Percentiles rank a stretch among this genome's conserved stretches.
These are phyloP conservation scores for Prenolepis imparis DNA, from an alignment of 2,888 invertebrate genomes.

Conservation along the genomic window DNA sequence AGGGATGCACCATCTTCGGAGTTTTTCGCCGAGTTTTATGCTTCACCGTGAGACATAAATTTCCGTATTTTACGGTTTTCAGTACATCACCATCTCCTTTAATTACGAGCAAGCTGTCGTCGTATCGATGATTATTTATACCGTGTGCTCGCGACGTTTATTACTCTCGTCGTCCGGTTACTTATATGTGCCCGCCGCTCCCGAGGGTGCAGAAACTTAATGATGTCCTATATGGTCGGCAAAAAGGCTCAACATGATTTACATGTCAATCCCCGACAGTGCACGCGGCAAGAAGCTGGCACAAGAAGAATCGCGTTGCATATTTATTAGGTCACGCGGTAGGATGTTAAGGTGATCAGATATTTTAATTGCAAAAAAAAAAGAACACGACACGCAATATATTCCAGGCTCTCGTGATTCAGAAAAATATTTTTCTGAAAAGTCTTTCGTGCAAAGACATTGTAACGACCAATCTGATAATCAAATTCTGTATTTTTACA, in stretches of 20 bases:
- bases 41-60: slow-evolving; percentile 57
- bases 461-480: neutral
- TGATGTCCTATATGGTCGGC: slow-evolving; percentile 60
- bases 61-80: slow-evolving; percentile 68
- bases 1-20: slow-evolving; percentile 19
- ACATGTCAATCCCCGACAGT: slow-evolving; percentile 72
- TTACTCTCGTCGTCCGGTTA: slow-evolving; percentile 45
- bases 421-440: neutral
- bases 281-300: slow-evolving; percentile 57
- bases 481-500: neutral
- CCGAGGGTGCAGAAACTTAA: slow-evolving; percentile 62
- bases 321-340: slow-evolving; percentile 68
- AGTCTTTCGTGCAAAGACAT: neutral
- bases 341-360: slow-evolving; percentile 11
- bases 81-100: slow-evolving; percentile 62
- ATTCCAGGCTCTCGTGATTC: neutral
- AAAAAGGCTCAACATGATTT: slow-evolving; percentile 72
- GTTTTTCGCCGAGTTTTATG: slow-evolving; percentile 44
- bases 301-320: slow-evolving; percentile 59
- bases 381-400: neutral
- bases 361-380: slow-evolving; percentile 8
- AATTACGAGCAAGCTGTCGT: slow-evolving; percentile 68
- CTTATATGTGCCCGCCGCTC: slow-evolving; percentile 43
- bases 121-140: slow-evolving; percentile 74
- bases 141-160: slow-evolving; percentile 66